Evolutionary conservation across 2,797 vertebrate genomes (phyloP).

Genomic region (Champsocephalus gunnari): DNA sequence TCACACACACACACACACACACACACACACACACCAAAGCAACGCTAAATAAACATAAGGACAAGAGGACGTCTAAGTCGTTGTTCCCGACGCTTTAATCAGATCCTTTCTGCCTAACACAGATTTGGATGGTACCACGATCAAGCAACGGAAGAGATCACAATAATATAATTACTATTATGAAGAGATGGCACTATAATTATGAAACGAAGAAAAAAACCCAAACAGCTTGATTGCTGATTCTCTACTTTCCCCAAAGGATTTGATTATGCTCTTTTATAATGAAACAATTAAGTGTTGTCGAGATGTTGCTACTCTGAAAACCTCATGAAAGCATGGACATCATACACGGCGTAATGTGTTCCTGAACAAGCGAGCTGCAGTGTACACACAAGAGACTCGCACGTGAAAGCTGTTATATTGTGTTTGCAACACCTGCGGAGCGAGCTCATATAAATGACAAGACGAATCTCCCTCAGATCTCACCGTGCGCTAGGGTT

Average conservation of each 20-base stretch:
- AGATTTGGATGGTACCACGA: not conserved
- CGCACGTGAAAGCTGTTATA: slow-evolving; percentile 30
- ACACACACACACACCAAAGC: not conserved
- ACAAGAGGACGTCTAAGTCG: not conserved
- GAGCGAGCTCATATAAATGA: slow-evolving; percentile 32
- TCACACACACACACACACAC: no score
- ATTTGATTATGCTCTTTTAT: not conserved
- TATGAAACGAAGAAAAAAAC: not conserved
- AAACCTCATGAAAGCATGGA: no score
- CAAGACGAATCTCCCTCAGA: slow-evolving; percentile 7
- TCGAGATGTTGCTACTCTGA: not conserved
- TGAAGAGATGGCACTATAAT: not conserved
- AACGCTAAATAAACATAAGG: not conserved
- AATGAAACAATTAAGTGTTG: not conserved
- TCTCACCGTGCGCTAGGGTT: slow-evolving; percentile 7
- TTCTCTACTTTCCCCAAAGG: not conserved
- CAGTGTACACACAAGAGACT: slow-evolving; percentile 30
- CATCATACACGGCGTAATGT: not conserved
- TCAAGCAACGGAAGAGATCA: not conserved
- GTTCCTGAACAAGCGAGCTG: not conserved
- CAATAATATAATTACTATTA: not conserved
- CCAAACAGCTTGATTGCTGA: not conserved
- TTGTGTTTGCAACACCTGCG: slow-evolving; percentile 36
- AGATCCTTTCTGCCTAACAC: not conserved
- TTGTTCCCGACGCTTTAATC: not conserved